A percentile compares a stretch with the other conserved stretches of the same genome.
Conservation (phyloP, 53 echinoderm and acorn worm genomes). For the Actinopyga echinites region DNA sequence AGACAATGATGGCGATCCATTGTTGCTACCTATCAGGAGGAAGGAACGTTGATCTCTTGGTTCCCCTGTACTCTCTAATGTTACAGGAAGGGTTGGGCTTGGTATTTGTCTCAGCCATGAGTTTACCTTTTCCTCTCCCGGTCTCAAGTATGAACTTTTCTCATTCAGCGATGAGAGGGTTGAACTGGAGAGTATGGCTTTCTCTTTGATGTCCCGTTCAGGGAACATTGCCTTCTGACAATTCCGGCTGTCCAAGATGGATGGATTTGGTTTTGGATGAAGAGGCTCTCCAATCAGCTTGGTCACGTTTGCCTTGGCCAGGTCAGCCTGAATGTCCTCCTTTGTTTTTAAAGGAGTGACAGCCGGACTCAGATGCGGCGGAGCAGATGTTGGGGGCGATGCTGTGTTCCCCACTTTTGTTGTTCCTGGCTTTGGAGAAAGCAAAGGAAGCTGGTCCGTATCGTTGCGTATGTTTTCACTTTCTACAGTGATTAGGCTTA, state of each 20-base stretch:
- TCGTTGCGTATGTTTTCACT: constrained; percentile 44
- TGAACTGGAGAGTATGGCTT: constrained; percentile 11
- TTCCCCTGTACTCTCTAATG: constrained; percentile 5
- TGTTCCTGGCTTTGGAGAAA: constrained; percentile 74
- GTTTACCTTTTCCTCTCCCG: constrained; percentile 17
- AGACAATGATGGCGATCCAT: constrained; percentile 59
- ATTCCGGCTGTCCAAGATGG: neutral
- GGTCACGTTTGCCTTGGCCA: constrained; percentile 10
- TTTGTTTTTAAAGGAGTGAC: constrained; percentile 72
- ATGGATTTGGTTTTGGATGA: neutral
- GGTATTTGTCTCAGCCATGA: constrained; percentile 49
- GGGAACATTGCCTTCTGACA: constrained; percentile 2
- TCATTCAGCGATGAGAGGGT: neutral
- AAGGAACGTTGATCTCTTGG: constrained; percentile 8
- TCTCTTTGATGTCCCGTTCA: constrained; percentile 43
- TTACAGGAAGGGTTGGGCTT: constrained; percentile 33
- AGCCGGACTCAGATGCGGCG: constrained; percentile 84
- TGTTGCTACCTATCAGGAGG: neutral
- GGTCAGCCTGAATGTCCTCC: neutral
- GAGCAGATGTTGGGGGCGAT: constrained; percentile 78
- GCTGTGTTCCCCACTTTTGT: constrained; percentile 70
- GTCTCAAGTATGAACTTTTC: constrained; percentile 37
- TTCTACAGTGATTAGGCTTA: constrained; percentile 7
- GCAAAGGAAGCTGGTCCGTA: constrained; percentile 70
- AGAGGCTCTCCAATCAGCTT: constrained; percentile 4